Base-by-base conservation (phyloP, 2,797 vertebrate species). In the Leuciscus waleckii region DNA sequence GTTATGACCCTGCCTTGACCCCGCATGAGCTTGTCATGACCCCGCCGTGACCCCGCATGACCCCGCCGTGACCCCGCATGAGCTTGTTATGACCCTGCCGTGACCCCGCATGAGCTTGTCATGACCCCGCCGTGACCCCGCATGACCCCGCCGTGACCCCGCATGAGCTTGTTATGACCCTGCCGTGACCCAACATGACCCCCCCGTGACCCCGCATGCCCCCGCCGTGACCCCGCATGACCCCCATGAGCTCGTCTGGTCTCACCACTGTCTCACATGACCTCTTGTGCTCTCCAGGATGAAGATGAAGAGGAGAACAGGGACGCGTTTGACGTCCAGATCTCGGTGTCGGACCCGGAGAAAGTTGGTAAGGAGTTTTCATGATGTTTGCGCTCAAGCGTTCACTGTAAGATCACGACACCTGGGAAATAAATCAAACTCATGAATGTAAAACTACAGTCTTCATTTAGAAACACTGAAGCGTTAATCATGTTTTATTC, bases 311-410 rank as follows among this genome's bases (percentile, higher is more conserved):
- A 97, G 89, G 94, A 98, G 84, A 96, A 94, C 68, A 94, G 95
- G 54, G 97, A 99, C 89, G 88, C 94, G 2, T 96, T 98, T 91
- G 97, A 98, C 94, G 95, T 99, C 90, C 93, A 97, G 92, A 98
- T 99, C 90, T 96, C 95, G 0, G 98, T 99, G 80, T 99, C 98
- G 9, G 97, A 99, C 90, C 98, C 98, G 9, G 98, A 99, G 93
- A 99, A 99, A 99, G 96, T 99, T 17, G 98, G 98, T 99, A 91
- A 95, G 61, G 61, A 63, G 5, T 11, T 29, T 9, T n/a, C 23
- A 0, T 4, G 56, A 56, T 2, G 58, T 6, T 29, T 5, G n/a
- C 0, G 54, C 8, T 19, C 1, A 0, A 46, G 43, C 6, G 16
- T 7, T 51, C 49, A 0, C 1, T 51, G 49, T 54, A 21, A 54